These are phyloP conservation scores for Leuctra nigra DNA, from an alignment of 2,888 invertebrate genomes.

Conservation along the genomic window DNA sequence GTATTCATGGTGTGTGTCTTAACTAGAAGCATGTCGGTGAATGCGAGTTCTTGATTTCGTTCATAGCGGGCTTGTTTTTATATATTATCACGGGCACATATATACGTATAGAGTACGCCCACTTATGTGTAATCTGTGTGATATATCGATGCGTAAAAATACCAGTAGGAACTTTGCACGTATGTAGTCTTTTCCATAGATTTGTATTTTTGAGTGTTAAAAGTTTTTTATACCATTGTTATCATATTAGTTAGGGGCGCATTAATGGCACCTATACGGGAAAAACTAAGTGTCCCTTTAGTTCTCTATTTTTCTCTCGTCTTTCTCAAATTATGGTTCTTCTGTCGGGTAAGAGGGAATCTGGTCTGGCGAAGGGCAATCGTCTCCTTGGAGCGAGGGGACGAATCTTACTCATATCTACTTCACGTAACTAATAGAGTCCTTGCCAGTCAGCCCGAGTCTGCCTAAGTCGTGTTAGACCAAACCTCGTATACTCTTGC, in stretches of 20 bases:
- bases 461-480: neutral
- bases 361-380: conserved; percentile 19
- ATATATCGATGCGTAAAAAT: conserved; percentile 27
- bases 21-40: conserved; percentile 22
- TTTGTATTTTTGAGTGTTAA: conserved; percentile 33
- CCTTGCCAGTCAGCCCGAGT: neutral
- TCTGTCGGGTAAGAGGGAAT: conserved; percentile 19
- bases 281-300: conserved; percentile 27
- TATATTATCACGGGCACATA: too few relatives aligned
- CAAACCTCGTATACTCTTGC: conserved; percentile 17
- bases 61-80: conserved; percentile 26
- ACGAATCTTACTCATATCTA: conserved; percentile 12
- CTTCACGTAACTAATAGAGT: neutral
- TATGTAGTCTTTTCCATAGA: conserved; percentile 31
- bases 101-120: too few relatives aligned
- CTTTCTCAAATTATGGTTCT: conserved; percentile 22
- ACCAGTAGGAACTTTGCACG: conserved; percentile 31
- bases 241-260: conserved; percentile 30
- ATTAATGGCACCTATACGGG: conserved; percentile 22
- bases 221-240: conserved; percentile 31
- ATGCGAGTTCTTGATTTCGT: conserved; percentile 11
- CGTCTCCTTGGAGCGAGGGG: conserved; percentile 23
- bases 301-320: conserved; percentile 24
- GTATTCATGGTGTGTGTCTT: conserved; percentile 24
- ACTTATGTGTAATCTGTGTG: conserved; percentile 31